Base-by-base conservation (phyloP, 2,797 vertebrate species). In the Cyclopterus lumpus region DNA sequence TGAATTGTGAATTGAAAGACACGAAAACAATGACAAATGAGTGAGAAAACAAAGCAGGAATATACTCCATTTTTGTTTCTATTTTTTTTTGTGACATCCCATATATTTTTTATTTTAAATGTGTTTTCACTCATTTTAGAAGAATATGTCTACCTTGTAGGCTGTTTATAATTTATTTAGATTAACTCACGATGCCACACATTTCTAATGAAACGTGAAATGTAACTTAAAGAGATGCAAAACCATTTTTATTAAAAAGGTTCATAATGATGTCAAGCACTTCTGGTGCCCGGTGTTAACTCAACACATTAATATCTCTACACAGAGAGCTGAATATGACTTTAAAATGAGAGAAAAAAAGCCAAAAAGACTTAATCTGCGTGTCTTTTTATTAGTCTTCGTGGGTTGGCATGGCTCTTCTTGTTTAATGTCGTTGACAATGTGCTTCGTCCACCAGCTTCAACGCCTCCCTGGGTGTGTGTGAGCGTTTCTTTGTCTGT, bases 231-330 rank as follows among this genome's bases (percentile, higher is more conserved):
- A 65, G 58, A 75, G 81, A 90, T 90, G 88, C 85, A 87, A 91
- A 81, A 54, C 70, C 1, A 82, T 85, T 81, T 53, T 58, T 86
- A 83, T 81, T 68, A 4, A 86, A 82, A 80, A 57, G 84, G 80
- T 82, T 86, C 74, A 86, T 78, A 74, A 91, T 86, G 91, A 92
- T 91, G 91, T 91, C 90, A 90, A 83, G 90, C 92, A 91, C 91
- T 89, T 81, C 53, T 3, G 53, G 89, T 92, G 89, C 86, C 73
- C n/a, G 74, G 81, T 88, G 86, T 88, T 81, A 81, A 71, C 75
- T 71, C 65, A 38, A 73, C 75, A 71, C 73, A 71, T 65, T 57
- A 26, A 67, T 77, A 61, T 74, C 53, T 71, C 14, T 4, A 65
- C 79, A 60, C 74, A 63, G 81, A 75, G n/a, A 79, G 75, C 71